These are phyloP conservation scores for Echinarachnius parma DNA, from an alignment of 53 echinoderm and acorn worm species.

Conservation along the genomic window DNA sequence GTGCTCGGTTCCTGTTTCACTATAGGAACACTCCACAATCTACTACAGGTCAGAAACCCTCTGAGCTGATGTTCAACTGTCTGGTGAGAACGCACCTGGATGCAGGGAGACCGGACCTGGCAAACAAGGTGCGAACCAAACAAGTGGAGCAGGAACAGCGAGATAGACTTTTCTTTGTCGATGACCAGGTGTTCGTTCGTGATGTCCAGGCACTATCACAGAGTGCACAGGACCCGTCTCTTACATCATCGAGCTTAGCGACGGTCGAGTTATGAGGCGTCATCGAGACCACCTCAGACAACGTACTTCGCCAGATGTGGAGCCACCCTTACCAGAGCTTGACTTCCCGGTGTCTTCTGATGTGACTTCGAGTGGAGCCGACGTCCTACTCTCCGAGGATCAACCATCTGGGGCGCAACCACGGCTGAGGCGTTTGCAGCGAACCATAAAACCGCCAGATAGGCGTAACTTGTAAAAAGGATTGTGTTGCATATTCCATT, in stretches of 20 bases:
- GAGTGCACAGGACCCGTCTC: neutral
- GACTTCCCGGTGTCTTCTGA: too few relatives aligned
- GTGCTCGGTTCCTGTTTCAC: constrained; percentile 23
- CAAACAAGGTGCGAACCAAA: constrained; percentile 1
- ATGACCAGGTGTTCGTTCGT: neutral
- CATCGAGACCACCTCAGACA: constrained; percentile 38
- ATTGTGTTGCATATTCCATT: too few relatives aligned
- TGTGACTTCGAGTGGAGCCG: too few relatives aligned
- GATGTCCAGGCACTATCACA: neutral
- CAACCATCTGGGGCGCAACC: too few relatives aligned
- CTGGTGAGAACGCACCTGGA: constrained; percentile 35
- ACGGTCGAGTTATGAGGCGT: constrained; percentile 18
- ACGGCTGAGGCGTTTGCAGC: too few relatives aligned
- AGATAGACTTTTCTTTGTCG: neutral
- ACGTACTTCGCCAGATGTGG: too few relatives aligned
- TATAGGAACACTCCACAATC: constrained; percentile 42
- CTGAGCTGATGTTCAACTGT: constrained; percentile 25
- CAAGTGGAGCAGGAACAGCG: neutral
- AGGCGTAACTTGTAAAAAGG: too few relatives aligned
- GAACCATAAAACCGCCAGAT: too few relatives aligned
- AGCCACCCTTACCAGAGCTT: too few relatives aligned
- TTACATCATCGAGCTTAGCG: constrained; percentile 5
- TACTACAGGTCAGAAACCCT: constrained; percentile 20
- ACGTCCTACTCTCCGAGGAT: too few relatives aligned
- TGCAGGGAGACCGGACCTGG: constrained; percentile 8